Conservation (phyloP, 2,113 vertebrate genomes). For the Hemibagrus wyckioides region DNA sequence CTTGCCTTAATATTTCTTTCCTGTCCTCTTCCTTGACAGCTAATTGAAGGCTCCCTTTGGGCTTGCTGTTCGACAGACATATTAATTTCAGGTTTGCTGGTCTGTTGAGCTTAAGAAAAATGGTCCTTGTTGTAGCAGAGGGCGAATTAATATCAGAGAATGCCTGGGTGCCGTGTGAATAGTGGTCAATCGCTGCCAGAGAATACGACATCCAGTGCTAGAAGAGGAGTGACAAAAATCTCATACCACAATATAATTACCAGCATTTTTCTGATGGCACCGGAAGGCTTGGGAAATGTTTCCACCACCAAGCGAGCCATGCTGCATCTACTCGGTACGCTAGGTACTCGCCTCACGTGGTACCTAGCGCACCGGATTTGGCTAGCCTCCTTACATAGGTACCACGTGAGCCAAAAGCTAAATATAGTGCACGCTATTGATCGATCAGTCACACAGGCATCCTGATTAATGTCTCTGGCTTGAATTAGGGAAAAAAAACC, state of each 20-base stretch:
- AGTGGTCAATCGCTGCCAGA: conserved; percentile 3
- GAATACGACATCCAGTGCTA: not conserved
- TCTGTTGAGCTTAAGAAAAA: conserved; percentile 58
- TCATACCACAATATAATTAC: not conserved
- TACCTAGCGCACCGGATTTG: not conserved
- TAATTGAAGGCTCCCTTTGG: conserved; percentile 72
- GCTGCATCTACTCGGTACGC: too few species aligned
- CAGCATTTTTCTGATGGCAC: not conserved
- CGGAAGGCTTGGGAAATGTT: not conserved
- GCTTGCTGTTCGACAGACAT: conserved; percentile 78
- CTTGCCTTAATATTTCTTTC: conserved; percentile 59
- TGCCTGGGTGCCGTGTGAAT: conserved; percentile 17
- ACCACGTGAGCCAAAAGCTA: not conserved
- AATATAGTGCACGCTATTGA: not conserved
- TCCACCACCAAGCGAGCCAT: not conserved
- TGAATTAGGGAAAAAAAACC: not conserved
- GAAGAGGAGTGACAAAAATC: not conserved
- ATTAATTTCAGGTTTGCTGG: conserved; percentile 80
- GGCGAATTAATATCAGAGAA: conserved; percentile 38
- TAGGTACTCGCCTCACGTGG: not conserved
- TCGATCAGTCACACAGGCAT: conserved; percentile 21
- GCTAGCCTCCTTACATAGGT: not conserved
- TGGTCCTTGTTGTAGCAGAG: conserved; percentile 42
- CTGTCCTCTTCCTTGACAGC: conserved; percentile 61
- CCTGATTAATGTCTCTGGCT: not conserved